A percentile compares a stretch with the other conserved stretches of the same genome.
Conservation (phyloP, 1,140 invertebrate genomes). For the Drosophila athabasca region DNA sequence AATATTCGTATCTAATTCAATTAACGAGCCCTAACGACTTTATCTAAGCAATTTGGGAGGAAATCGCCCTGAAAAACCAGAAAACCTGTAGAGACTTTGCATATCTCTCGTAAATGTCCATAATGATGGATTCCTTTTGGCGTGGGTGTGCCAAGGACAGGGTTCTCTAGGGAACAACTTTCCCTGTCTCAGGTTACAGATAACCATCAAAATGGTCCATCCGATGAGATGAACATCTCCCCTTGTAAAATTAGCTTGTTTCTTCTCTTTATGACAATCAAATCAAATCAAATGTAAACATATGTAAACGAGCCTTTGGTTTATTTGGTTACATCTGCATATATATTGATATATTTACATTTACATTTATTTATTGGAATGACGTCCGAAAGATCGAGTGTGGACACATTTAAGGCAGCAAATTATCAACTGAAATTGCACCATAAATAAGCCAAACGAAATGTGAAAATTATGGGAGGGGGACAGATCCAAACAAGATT, state of each 20-base stretch:
- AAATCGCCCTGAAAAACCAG: conserved; percentile 23
- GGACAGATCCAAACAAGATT: conserved; percentile 43
- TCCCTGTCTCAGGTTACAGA: conserved; percentile 2
- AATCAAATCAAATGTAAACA: conserved; percentile 30
- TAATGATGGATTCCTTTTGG: conserved; percentile 42
- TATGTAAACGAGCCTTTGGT: conserved; percentile 51
- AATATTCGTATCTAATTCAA: conserved; percentile 64
- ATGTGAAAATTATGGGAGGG: conserved; percentile 59
- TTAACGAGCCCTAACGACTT: conserved; percentile 63
- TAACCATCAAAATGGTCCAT: not conserved
- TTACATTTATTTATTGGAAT: conserved; percentile 45
- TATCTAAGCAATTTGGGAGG: conserved; percentile 61
- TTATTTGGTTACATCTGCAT: conserved; percentile 40
- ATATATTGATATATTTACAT: conserved; percentile 55
- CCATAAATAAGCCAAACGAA: conserved; percentile 65
- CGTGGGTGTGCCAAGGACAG: conserved; percentile 31
- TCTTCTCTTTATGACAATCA: conserved; percentile 36
- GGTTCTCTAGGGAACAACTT: no score
- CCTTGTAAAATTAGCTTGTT: conserved; percentile 49
- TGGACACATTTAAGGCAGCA: conserved; percentile 62
- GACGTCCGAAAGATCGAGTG: conserved; percentile 59
- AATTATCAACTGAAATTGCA: conserved; percentile 69
- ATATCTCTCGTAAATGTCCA: conserved; percentile 33
- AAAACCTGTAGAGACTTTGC: not conserved
- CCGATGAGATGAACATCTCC: conserved; percentile 13